Evolutionary conservation across 2,888 invertebrate species (phyloP).

Genomic region (Baronia brevicornis): DNA sequence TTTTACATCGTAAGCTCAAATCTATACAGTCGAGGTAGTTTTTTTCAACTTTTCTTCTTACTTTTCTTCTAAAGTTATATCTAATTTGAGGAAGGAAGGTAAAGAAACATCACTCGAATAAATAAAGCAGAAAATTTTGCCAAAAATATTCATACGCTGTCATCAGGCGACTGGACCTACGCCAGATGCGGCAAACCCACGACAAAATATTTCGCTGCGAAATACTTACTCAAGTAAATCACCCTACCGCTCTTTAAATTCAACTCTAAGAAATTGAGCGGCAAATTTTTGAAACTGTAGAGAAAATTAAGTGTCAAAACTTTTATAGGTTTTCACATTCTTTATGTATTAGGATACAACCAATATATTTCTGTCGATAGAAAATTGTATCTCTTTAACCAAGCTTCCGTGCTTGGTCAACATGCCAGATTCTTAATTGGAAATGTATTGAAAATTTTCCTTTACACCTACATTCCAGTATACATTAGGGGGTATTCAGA

Average conservation of each 20-base stretch:
- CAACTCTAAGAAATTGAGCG: slow-evolving; percentile 60
- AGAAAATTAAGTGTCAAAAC: slow-evolving; percentile 26
- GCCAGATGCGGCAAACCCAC: slow-evolving; percentile 68
- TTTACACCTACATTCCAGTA: too few relatives aligned
- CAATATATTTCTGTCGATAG: slow-evolving; percentile 14
- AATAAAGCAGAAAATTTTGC: slow-evolving; percentile 59
- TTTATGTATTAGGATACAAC: slow-evolving; percentile 12
- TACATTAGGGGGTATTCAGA: too few relatives aligned
- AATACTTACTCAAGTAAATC: slow-evolving; percentile 67
- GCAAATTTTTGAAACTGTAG: slow-evolving; percentile 39
- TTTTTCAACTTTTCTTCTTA: too few relatives aligned
- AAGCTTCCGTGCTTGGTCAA: too few relatives aligned
- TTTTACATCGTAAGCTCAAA: too few relatives aligned
- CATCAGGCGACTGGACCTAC: slow-evolving; percentile 70
- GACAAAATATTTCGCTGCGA: slow-evolving; percentile 70
- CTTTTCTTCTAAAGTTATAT: slow-evolving; percentile 22
- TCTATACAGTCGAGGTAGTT: too few relatives aligned
- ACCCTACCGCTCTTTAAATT: slow-evolving; percentile 63
- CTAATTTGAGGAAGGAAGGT: slow-evolving; percentile 49
- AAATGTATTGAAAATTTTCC: slow-evolving; percentile 23
- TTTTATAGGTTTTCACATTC: slow-evolving; percentile 20
- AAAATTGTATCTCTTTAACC: too few relatives aligned
- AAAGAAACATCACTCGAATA: slow-evolving; percentile 48
- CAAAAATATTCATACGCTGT: slow-evolving; percentile 76
- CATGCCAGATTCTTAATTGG: slow-evolving; percentile 28